A percentile compares a stretch with the other conserved stretches of the same genome.
phyloP scores from a whole-genome alignment of 1,140 invertebrate genomes.

The Phthorimaea operculella region DNA sequence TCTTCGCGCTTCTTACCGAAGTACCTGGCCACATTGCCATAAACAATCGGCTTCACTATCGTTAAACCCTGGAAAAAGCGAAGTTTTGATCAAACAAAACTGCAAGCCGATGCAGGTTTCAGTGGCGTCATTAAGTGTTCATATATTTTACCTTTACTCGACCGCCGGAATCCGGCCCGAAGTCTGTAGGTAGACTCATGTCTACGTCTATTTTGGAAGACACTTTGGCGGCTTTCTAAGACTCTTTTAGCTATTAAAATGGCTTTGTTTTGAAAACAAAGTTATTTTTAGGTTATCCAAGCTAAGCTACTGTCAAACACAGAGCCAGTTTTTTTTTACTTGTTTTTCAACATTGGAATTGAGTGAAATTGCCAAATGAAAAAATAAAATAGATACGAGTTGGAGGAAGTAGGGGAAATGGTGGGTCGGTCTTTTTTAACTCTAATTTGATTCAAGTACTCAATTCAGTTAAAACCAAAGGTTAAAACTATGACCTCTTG shows the following conservation, averaged over 20 bases:
- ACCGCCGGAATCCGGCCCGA: conserved; percentile 84
- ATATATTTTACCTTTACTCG: conserved; percentile 73
- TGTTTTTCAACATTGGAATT: too few species aligned
- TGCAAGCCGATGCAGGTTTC: conserved; percentile 7
- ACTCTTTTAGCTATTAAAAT: background rate
- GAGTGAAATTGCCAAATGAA: background rate
- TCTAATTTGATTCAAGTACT: too few species aligned
- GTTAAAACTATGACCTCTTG: too few species aligned
- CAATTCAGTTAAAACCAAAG: too few species aligned
- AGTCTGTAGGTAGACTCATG: conserved; percentile 78
- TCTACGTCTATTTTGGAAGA: conserved; percentile 17
- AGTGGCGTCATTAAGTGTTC: background rate
- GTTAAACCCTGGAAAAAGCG: conserved; percentile 77
- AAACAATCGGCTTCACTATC: conserved; percentile 96
- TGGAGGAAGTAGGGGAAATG: too few species aligned
- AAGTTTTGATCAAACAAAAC: background rate
- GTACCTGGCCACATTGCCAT: conserved; percentile 95
- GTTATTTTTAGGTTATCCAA: too few species aligned
- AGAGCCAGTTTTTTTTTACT: too few species aligned
- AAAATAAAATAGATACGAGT: too few species aligned
- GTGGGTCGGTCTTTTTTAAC: too few species aligned
- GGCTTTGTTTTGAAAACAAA: too few species aligned
- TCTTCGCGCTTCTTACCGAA: conserved; percentile 98
- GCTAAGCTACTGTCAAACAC: too few species aligned
- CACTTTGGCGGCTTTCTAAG: conserved; percentile 1